A percentile compares a stretch with the other conserved stretches of the same genome.
phyloP scores from a whole-genome alignment of 2,797 vertebrate genomes.

The Sparidentex hasta region DNA sequence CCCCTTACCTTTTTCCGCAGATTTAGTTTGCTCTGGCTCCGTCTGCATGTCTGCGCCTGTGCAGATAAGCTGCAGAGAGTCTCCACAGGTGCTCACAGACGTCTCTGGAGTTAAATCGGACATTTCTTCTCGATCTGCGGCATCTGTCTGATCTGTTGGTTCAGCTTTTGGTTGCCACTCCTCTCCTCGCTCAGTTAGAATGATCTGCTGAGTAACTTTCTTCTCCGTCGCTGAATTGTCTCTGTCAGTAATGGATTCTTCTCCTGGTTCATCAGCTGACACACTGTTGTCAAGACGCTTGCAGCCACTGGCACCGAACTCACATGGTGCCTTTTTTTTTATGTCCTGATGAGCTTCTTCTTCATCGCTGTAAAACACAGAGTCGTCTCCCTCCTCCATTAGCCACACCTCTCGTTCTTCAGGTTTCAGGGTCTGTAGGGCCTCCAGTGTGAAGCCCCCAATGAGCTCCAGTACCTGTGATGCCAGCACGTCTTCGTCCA shows the following conservation, averaged over 20 bases:
- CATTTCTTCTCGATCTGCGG: slow-evolving; percentile 14
- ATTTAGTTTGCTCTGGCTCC: not conserved
- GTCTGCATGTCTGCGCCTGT: slow-evolving; percentile 15
- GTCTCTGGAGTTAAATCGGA: slow-evolving; percentile 5
- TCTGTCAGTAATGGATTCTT: not conserved
- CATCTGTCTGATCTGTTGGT: slow-evolving; percentile 10
- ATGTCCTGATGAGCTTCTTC: slow-evolving; percentile 61
- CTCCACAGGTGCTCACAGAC: slow-evolving; percentile 7
- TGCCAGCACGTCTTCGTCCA: slow-evolving; percentile 73
- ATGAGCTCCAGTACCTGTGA: slow-evolving; percentile 71
- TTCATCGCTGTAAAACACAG: slow-evolving; percentile 82
- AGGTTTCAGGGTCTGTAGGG: slow-evolving; percentile 39
- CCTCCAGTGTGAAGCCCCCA: slow-evolving; percentile 48
- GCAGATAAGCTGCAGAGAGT: slow-evolving; percentile 14
- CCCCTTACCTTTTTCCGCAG: slow-evolving; percentile 66
- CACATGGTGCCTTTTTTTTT: not conserved
- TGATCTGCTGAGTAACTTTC: not conserved
- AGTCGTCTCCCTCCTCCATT: slow-evolving; percentile 80
- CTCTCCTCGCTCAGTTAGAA: slow-evolving; percentile 24
- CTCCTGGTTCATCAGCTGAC: slow-evolving; percentile 21
- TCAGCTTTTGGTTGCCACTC: slow-evolving; percentile 19
- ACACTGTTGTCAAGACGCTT: slow-evolving; percentile 41
- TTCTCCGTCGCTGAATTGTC: slow-evolving; percentile 10
- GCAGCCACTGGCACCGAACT: slow-evolving; percentile 11
- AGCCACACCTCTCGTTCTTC: slow-evolving; percentile 58